These are phyloP conservation scores for Prionailurus viverrinus DNA, from an alignment of 2,113 vertebrate species.

Conservation along the genomic window DNA sequence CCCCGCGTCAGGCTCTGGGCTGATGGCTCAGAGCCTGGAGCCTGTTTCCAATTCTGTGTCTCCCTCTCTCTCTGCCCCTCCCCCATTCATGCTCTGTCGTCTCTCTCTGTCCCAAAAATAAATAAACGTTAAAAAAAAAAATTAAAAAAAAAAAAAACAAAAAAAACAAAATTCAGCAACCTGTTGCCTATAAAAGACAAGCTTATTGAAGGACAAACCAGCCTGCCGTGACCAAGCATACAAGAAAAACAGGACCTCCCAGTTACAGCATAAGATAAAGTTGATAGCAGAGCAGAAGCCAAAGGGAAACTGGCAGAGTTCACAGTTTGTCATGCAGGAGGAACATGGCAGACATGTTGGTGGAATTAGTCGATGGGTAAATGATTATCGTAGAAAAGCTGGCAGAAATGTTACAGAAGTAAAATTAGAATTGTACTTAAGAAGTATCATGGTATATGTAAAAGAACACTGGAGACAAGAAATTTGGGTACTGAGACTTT, in stretches of 20 bases:
- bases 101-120: too few relatives aligned
- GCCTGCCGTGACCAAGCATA: not conserved
- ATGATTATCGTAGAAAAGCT: slow-evolving; percentile 4
- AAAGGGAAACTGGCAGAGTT: not conserved
- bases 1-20: too few relatives aligned
- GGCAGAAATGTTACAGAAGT: slow-evolving; percentile 10
- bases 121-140: not conserved
- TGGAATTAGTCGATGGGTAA: not conserved
- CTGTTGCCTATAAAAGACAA: not conserved
- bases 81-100: too few relatives aligned
- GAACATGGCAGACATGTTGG: not conserved
- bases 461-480: not conserved
- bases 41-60: too few relatives aligned
- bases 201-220: not conserved
- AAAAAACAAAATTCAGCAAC: not conserved
- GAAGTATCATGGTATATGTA: not conserved
- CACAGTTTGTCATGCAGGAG: not conserved
- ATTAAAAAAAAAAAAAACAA: too few relatives aligned
- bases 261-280: slow-evolving; percentile 27
- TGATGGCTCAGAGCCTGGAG: too few relatives aligned
- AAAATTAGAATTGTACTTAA: not conserved
- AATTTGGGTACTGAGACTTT: not conserved
- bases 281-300: not conserved
- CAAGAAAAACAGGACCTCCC: not conserved
- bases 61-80: too few relatives aligned